Base-by-base conservation (phyloP, 2,113 vertebrate genomes). In the Ascaphus truei region DNA sequence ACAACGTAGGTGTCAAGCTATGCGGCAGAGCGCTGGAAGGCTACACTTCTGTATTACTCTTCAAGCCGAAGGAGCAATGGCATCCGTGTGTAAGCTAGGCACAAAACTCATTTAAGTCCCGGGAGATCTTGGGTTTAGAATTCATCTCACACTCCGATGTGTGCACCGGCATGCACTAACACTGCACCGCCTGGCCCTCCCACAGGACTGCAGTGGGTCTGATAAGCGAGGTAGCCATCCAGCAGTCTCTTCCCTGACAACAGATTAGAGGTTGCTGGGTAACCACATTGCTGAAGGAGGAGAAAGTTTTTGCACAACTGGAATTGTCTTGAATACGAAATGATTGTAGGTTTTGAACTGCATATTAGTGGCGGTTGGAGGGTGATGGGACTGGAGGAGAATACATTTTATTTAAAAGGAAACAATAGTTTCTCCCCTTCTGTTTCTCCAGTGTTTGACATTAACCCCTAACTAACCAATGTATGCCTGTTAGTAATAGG, bases 201-300 rank as follows among this genome's bases (percentile, higher is more conserved):
- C n/a, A 8, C 12, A 45, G 59, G 76, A 76, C 77, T 75, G 79
- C 62, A 57, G 75, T 18, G 22, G 57, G 71, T 72, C 64, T 79
- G 77, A 76, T 76, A 75, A 77, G 43, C 43, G 66, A 73, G 74
- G 75, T 63, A 72, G 62, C 67, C 56, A 77, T 82, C 75, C 66
- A 62, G 2, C 11, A 72, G 81, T 76, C 76, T 80, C 75, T 80
- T 83, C 85, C 77, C 79, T 83, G 78, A 82, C 79, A 86, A 86
- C 83, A 73, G 78, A 72, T 62, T 47, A 7, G 7, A 18, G 65
- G 81, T 87, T 90, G 84, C 85, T 76, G 85, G 81, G 84, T 76
- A 77, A 88, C 85, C 71, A 77, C 74, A 71, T 67, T 34, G 33
- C 79, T 76, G 59, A 62, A 80, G 75, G 53, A 71, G 75, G 66